Conservation (phyloP, 2,797 vertebrate species). For the Paguma larvata region DNA sequence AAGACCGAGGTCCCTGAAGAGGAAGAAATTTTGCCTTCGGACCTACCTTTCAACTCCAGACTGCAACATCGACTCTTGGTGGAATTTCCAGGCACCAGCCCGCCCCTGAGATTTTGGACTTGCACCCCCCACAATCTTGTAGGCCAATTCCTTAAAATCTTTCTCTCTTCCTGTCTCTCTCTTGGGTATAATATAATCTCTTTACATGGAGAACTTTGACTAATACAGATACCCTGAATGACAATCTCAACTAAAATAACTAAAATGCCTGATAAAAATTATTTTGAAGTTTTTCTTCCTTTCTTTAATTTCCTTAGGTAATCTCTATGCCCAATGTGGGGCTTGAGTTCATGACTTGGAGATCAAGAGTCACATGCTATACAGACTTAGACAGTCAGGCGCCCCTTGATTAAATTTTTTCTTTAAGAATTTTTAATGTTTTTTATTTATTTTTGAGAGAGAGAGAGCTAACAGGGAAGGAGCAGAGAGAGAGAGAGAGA, state of each 20-base stretch:
- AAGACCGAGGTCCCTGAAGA: not conserved
- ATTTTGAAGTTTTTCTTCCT: not conserved
- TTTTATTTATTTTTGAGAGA: too few species aligned
- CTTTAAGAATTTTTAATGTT: too few species aligned
- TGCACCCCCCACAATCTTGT: not conserved
- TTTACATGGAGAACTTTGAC: not conserved
- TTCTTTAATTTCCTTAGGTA: not conserved
- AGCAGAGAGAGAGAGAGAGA: too few species aligned
- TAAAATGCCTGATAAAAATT: not conserved
- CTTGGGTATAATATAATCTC: not conserved
- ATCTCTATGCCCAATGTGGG: not conserved
- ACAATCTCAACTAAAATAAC: constrained; percentile 20
- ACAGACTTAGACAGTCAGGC: not conserved
- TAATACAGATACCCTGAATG: not conserved
- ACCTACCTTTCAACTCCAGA: not conserved
- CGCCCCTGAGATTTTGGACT: not conserved
- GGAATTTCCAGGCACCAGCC: not conserved
- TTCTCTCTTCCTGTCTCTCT: not conserved
- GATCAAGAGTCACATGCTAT: not conserved
- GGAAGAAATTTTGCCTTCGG: not conserved
- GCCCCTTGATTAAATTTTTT: too few species aligned
- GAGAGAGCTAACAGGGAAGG: too few species aligned
- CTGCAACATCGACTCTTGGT: not conserved
- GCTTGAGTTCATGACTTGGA: not conserved
- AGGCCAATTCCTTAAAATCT: not conserved